Percentiles rank a stretch among this genome's conserved stretches.
phyloP scores from a whole-genome alignment of 1,140 invertebrate genomes.

The Lethocerus indicus region DNA sequence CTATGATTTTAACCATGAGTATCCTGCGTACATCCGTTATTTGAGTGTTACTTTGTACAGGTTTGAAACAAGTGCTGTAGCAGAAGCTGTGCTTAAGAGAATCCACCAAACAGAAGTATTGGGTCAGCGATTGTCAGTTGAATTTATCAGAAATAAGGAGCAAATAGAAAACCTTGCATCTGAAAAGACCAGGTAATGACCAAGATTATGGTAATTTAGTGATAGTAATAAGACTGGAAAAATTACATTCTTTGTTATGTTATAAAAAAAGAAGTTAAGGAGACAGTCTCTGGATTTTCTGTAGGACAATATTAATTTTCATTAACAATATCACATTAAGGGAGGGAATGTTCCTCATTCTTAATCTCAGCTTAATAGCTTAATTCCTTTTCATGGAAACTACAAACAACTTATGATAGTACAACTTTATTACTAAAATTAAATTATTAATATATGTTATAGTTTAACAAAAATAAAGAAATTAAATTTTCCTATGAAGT shows the following conservation, averaged over 20 bases:
- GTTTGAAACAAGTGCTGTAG: conserved; percentile 34
- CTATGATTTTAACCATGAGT: background rate
- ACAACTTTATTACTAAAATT: no score
- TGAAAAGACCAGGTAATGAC: background rate
- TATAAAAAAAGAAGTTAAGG: no score
- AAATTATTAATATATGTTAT: no score
- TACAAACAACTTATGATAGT: no score
- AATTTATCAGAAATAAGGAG: conserved; percentile 31
- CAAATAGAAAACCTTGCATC: conserved; percentile 16
- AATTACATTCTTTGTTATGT: no score
- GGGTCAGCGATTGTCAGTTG: conserved; percentile 36
- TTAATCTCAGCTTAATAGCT: no score
- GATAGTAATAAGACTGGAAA: no score
- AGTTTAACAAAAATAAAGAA: no score
- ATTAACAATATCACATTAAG: background rate
- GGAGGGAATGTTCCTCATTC: background rate
- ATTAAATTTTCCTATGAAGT: no score
- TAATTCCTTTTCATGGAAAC: no score
- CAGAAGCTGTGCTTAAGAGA: conserved; percentile 34
- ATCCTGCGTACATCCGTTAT: background rate
- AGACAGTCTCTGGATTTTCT: background rate
- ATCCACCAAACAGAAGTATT: conserved; percentile 45
- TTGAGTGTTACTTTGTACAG: conserved; percentile 27
- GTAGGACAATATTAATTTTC: background rate
- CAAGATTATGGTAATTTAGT: no score